Base-by-base conservation (phyloP, 2,888 invertebrate species). In the Meandrusa payeni region DNA sequence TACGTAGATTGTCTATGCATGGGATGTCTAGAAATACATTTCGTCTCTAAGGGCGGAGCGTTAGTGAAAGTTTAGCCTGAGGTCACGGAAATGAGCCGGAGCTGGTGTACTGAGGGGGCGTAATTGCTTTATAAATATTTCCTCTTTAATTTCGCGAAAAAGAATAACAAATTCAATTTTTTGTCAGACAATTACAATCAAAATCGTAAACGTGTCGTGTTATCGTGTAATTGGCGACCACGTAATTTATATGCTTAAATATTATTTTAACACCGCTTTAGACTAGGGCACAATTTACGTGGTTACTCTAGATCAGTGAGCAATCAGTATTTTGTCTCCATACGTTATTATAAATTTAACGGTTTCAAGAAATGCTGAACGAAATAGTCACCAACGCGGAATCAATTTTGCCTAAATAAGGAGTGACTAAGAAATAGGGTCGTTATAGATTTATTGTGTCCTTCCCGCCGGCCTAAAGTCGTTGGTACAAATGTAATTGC, bases 41-140 rank as follows among this genome's bases (percentile, higher is more conserved):
- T 59, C 55, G 47, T 51, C 38, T 45, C 27, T 13, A 6, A 47
- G 47, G 47, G 51, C 54, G 55, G 51, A 55, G 55, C 45, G 38
- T 50, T 37, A 67, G 74, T 71, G 75, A 75, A 75, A 75, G 75
- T 73, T 48, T 27, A 47, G 65, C 68, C 46, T 43, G 51, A 43
- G 64, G 73, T 62, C 62, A 62, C 55, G 58, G 62, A 61, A 61
- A 57, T 55, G 46, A 46, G 59, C 60, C 61, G 47, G 48, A 45
- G 50, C 47, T 43, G 50, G 17, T 10, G 27, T 33, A 28, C 20
- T 40, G 48, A 40, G 43, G 45, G 47, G 47, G 37, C 49, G 51
- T 48, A 36, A 41, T 48, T 47, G 49, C 42, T 40, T 26, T 43
- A 39, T 49, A 47, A 39, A 48, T 17, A 31, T 19, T 5, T 19